Percentiles rank a stretch among this genome's conserved stretches.
Evolutionary conservation across 2,113 vertebrate species (phyloP).

Genomic region (Caracal caracal): DNA sequence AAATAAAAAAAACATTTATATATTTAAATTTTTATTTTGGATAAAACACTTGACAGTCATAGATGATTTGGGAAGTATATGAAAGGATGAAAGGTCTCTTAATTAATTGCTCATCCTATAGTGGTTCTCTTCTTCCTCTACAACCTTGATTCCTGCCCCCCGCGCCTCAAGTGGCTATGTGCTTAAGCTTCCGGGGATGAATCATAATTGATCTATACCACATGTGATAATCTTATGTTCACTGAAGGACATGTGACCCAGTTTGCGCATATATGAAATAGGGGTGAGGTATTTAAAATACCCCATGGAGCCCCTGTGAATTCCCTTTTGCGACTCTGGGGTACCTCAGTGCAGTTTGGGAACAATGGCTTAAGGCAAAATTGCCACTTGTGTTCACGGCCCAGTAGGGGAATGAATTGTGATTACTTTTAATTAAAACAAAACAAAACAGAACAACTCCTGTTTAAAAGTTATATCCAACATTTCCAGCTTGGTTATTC

Average conservation of each 20-base stretch:
- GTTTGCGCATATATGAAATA: not conserved
- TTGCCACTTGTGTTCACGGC: not conserved
- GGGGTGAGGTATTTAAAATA: not conserved
- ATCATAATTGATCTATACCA: not conserved
- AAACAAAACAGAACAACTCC: not conserved
- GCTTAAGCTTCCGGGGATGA: not conserved
- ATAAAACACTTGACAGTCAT: not conserved
- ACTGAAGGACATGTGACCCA: not conserved
- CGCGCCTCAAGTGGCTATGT: not conserved
- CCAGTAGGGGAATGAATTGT: not conserved
- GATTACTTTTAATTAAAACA: not conserved
- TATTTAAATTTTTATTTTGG: not conserved
- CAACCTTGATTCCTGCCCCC: not conserved
- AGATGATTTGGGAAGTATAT: not conserved
- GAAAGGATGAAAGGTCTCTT: not conserved
- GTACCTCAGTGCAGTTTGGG: not conserved
- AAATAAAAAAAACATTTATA: no score
- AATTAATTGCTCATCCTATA: not conserved
- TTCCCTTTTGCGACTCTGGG: not conserved
- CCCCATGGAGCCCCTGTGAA: not conserved
- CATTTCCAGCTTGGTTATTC: slow-evolving; percentile 13
- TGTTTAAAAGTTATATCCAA: not conserved
- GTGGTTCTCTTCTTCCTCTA: not conserved
- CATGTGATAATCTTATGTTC: not conserved
- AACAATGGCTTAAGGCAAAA: not conserved